Evolutionary conservation across 92 coral and sea anemone genomes (phyloP).

Genomic region (Galaxea fascicularis): DNA sequence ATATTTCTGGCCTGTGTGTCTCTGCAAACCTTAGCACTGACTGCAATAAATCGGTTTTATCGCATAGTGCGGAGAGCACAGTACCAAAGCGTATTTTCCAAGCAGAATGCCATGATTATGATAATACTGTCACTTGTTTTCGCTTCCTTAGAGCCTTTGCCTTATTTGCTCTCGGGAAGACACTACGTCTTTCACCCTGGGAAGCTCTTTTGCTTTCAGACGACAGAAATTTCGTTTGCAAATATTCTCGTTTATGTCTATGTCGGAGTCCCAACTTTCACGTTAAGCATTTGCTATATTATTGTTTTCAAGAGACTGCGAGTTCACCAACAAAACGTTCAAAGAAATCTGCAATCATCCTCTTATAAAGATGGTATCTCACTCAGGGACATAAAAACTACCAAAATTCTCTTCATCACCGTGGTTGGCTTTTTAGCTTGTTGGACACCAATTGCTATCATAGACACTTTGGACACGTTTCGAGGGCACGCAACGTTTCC

Average conservation of each 20-base stretch:
- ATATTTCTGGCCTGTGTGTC: constrained; percentile 69
- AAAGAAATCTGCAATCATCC: background rate
- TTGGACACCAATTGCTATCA: constrained; percentile 67
- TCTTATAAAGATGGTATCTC: background rate
- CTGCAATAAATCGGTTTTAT: constrained; percentile 74
- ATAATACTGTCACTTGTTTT: constrained; percentile 46
- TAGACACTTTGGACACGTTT: constrained; percentile 65
- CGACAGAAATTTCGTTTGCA: constrained; percentile 37
- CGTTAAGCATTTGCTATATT: constrained; percentile 58
- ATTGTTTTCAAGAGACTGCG: constrained; percentile 60
- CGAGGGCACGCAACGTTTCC: constrained; percentile 52
- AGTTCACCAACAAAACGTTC: constrained; percentile 32
- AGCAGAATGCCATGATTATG: constrained; percentile 55
- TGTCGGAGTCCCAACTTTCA: constrained; percentile 43
- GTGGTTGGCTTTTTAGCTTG: constrained; percentile 62
- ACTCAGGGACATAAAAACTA: constrained; percentile 51
- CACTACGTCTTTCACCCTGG: constrained; percentile 76
- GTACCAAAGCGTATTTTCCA: constrained; percentile 61
- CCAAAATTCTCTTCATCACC: constrained; percentile 62
- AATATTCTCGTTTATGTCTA: constrained; percentile 53
- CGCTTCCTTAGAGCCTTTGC: constrained; percentile 73
- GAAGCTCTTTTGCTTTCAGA: constrained; percentile 75
- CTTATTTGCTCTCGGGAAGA: constrained; percentile 69
- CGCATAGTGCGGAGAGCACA: constrained; percentile 66
- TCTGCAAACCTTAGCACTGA: constrained; percentile 70